Percentiles rank a stretch among this genome's conserved stretches.
Conservation (phyloP, 2,888 invertebrate species). For the Tromatobia lineatoria region DNA sequence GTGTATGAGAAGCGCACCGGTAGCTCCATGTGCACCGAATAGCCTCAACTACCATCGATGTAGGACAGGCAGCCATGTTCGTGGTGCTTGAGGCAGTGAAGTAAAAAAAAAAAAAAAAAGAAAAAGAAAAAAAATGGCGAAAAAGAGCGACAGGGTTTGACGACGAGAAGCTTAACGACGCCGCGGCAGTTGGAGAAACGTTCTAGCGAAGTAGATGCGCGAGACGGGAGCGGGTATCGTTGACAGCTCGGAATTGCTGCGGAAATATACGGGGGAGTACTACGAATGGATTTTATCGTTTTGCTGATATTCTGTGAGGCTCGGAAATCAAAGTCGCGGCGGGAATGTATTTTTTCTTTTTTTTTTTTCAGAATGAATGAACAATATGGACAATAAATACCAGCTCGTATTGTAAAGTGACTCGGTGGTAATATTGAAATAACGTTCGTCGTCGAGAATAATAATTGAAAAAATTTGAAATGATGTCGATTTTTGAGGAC, state of each 20-base stretch:
- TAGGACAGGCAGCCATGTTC: slow-evolving; percentile 26
- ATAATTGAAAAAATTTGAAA: background rate
- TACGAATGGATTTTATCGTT: slow-evolving; percentile 42
- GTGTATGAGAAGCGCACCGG: slow-evolving; percentile 5
- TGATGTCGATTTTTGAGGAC: background rate
- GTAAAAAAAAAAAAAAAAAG: slow-evolving; percentile 31
- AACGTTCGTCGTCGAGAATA: background rate
- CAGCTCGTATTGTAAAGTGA: background rate
- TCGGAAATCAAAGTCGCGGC: slow-evolving; percentile 12
- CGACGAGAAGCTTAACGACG: slow-evolving; percentile 55
- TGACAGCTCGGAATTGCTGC: slow-evolving; percentile 20
- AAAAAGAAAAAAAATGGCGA: slow-evolving; percentile 27
- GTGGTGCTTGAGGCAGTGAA: slow-evolving; percentile 19
- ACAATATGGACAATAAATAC: slow-evolving; percentile 28
- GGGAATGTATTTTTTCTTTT: background rate
- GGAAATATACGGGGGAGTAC: background rate
- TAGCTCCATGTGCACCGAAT: slow-evolving; percentile 34
- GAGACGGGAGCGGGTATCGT: slow-evolving; percentile 7
- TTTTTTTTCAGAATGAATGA: background rate
- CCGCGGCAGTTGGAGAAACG: slow-evolving; percentile 44
- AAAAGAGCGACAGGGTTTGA: slow-evolving; percentile 37
- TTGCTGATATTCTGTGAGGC: slow-evolving; percentile 25
- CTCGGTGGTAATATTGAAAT: background rate
- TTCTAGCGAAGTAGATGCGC: slow-evolving; percentile 20
- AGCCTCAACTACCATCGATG: slow-evolving; percentile 35